These are phyloP conservation scores for Agrotis ipsilon DNA, from an alignment of 2,888 invertebrate genomes.

Conservation along the genomic window DNA sequence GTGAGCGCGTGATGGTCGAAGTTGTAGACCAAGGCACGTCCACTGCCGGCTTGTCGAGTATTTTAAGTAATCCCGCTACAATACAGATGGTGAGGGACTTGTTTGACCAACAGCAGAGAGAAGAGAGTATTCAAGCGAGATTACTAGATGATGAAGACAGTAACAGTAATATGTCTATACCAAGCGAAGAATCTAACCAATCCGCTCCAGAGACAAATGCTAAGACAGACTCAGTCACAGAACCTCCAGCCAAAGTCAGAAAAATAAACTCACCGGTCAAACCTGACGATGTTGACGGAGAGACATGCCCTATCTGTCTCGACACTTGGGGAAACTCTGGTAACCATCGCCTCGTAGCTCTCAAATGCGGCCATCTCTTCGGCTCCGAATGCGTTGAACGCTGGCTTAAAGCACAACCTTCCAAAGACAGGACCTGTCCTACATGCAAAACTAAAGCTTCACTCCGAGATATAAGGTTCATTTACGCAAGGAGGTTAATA, in stretches of 20 bases:
- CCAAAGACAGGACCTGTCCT: conserved; percentile 94
- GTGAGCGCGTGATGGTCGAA: too few relatives aligned
- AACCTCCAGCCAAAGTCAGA: conserved; percentile 80
- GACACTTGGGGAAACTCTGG: conserved; percentile 97
- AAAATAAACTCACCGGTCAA: conserved; percentile 71
- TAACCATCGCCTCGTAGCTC: conserved; percentile 95
- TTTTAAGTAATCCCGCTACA: too few relatives aligned
- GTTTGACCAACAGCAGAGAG: too few relatives aligned
- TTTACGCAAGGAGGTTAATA: conserved; percentile 95
- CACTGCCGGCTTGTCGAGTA: too few relatives aligned
- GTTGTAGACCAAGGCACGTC: too few relatives aligned
- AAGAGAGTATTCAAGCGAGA: too few relatives aligned
- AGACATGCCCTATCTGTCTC: conserved; percentile 96
- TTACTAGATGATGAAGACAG: conserved; percentile 12
- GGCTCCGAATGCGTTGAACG: conserved; percentile 95
- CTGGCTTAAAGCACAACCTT: conserved; percentile 92
- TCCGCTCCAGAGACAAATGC: conserved; percentile 59
- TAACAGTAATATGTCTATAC: background rate
- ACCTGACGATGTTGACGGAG: conserved; percentile 92
- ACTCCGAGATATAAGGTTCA: conserved; percentile 93
- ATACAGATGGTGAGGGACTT: too few relatives aligned
- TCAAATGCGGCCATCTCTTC: conserved; percentile 98
- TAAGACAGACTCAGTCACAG: conserved; percentile 60
- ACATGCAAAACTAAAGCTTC: conserved; percentile 95
- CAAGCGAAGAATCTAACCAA: conserved; percentile 44